phyloP scores from a whole-genome alignment of 1,140 invertebrate genomes.

The Babylonia areolata region DNA sequence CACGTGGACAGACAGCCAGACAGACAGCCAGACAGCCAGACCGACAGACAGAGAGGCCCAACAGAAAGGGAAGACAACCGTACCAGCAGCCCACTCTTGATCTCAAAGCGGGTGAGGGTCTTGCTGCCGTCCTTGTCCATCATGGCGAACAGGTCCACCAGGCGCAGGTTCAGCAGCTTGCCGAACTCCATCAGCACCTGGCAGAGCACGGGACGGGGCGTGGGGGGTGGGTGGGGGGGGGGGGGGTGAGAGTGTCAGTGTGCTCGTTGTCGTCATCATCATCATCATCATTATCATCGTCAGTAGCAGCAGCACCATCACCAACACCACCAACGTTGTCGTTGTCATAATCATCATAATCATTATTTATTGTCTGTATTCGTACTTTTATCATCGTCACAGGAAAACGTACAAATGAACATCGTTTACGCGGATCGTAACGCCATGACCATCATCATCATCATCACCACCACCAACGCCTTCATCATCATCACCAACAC shows the following conservation, averaged over 20 bases:
- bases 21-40: neutral
- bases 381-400: neutral
- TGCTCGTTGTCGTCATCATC: neutral
- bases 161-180: constrained; percentile 58
- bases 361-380: too few relatives aligned
- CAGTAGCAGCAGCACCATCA: neutral
- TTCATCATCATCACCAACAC: neutral
- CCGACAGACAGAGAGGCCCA: neutral
- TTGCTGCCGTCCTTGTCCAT: constrained; percentile 66
- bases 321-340: neutral
- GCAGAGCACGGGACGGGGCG: too few relatives aligned
- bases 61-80: neutral
- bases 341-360: neutral
- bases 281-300: neutral
- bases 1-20: neutral
- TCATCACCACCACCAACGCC: neutral
- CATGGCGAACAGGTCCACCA: constrained; percentile 62
- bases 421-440: too few relatives aligned
- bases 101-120: constrained; percentile 59
- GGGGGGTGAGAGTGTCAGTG: neutral
- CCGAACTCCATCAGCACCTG: constrained; percentile 63
- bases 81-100: constrained; percentile 63
- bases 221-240: too few relatives aligned
- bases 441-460: neutral
- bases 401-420: neutral